A percentile compares a stretch with the other conserved stretches of the same genome.
phyloP scores from a whole-genome alignment of 2,113 vertebrate species.

The Orientallactaga bullata region DNA sequence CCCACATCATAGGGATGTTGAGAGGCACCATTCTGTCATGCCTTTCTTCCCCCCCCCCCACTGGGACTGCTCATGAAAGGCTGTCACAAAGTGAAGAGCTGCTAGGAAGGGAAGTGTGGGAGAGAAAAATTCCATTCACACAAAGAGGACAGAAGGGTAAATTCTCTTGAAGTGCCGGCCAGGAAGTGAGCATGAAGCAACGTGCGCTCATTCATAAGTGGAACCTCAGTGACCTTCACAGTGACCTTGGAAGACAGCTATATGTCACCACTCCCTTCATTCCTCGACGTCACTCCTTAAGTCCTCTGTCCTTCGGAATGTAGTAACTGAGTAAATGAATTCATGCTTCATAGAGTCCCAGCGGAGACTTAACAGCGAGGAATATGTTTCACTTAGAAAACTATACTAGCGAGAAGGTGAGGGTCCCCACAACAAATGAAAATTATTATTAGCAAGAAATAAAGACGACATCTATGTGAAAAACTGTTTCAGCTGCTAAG shows the following conservation, averaged over 20 bases:
- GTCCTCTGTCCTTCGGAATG: not conserved
- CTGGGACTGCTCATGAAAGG: not conserved
- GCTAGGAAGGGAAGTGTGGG: no score
- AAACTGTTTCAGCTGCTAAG: not conserved
- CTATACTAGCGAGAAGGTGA: not conserved
- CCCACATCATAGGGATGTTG: not conserved
- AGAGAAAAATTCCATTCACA: not conserved
- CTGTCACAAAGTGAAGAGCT: not conserved
- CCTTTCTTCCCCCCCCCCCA: not conserved
- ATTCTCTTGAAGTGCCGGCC: not conserved
- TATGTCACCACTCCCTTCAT: not conserved
- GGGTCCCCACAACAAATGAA: not conserved
- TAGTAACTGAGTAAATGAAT: not conserved
- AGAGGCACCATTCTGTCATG: not conserved
- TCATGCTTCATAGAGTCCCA: not conserved
- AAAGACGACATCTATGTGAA: not conserved
- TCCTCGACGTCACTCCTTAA: not conserved
- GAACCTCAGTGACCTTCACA: not conserved
- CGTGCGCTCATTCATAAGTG: not conserved
- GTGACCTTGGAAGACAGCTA: not conserved
- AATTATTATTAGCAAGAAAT: not conserved
- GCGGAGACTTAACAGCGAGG: not conserved
- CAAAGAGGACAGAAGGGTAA: not conserved
- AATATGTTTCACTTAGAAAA: not conserved
- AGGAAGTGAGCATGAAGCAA: not conserved